Evolutionary conservation across 2,113 vertebrate genomes (phyloP).

Genomic region (Panthera uncia): DNA sequence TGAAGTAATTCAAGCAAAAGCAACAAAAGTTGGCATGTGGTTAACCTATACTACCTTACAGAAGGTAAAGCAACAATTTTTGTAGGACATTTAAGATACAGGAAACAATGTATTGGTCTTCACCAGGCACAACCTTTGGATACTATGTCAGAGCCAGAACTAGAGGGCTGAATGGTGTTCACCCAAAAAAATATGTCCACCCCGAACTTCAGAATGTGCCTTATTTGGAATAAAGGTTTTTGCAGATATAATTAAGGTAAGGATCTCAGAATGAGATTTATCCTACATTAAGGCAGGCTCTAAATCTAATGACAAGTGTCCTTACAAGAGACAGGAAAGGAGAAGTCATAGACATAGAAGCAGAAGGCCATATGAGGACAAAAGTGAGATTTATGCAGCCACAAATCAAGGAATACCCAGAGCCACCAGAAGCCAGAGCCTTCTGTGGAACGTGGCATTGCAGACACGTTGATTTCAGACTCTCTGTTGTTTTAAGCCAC

Average conservation of each 20-base stretch:
- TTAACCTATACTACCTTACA: neutral
- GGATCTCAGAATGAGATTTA: neutral
- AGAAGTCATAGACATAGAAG: neutral
- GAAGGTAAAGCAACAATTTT: neutral
- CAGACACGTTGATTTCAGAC: neutral
- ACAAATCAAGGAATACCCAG: neutral
- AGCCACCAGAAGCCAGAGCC: neutral
- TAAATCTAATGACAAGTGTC: neutral
- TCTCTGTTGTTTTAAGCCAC: neutral
- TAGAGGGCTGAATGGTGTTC: neutral
- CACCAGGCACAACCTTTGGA: neutral
- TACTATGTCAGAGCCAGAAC: neutral
- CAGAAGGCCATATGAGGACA: neutral
- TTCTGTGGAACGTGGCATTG: neutral
- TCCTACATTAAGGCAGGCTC: neutral
- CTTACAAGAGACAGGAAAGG: neutral
- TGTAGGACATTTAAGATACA: neutral
- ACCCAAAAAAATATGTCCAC: neutral
- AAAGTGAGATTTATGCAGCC: neutral
- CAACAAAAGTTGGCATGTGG: neutral
- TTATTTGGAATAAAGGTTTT: neutral
- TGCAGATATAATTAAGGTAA: neutral
- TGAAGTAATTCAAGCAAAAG: slow-evolving; percentile 12
- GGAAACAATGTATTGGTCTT: neutral
- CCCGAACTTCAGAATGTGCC: neutral